phyloP scores from a whole-genome alignment of 2,797 vertebrate species.

The Chrysocyon brachyurus region DNA sequence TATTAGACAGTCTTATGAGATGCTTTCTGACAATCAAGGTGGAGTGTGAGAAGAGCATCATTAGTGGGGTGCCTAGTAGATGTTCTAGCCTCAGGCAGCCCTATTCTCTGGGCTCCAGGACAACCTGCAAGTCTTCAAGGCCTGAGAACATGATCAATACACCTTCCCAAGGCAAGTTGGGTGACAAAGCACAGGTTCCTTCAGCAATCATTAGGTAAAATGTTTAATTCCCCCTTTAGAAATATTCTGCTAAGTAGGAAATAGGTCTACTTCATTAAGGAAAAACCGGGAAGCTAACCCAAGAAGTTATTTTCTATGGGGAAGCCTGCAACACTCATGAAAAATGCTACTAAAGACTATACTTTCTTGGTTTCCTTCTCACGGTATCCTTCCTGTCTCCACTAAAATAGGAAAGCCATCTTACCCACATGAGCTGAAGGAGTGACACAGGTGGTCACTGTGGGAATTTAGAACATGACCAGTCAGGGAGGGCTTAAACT shows the following conservation, averaged over 20 bases:
- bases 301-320: neutral
- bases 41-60: neutral
- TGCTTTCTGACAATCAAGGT: neutral
- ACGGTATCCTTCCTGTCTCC: neutral
- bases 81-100: neutral
- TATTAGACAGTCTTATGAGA: neutral
- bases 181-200: neutral
- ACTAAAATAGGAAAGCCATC: neutral
- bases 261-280: neutral
- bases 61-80: neutral
- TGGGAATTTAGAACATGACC: neutral
- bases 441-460: neutral
- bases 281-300: neutral
- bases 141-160: neutral
- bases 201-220: neutral
- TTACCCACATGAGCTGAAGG: neutral
- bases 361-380: neutral
- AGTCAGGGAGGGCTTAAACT: neutral
- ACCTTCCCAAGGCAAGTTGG: neutral
- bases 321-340: neutral
- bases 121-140: neutral
- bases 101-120: neutral
- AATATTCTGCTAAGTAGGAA: neutral
- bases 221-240: neutral
- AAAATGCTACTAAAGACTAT: neutral